Conservation (phyloP, 2,797 vertebrate genomes). For the Lutjanus campechanus region DNA sequence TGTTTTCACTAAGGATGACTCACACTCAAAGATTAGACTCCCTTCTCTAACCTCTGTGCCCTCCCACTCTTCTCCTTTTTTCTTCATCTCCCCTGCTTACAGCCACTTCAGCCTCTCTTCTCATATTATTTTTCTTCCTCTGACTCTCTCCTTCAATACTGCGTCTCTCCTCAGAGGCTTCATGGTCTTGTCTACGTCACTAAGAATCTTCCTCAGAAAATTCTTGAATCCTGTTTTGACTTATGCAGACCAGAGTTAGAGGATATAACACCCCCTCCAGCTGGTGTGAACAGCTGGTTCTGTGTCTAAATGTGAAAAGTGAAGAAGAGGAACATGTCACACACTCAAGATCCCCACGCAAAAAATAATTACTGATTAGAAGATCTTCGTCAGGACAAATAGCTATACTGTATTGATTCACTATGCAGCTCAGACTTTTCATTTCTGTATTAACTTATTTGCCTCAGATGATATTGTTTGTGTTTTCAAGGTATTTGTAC, state of each 20-base stretch:
- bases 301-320: slow-evolving; percentile 35
- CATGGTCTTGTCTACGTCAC: neutral
- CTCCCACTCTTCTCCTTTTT: slow-evolving; percentile 17
- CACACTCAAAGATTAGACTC: slow-evolving; percentile 54
- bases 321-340: slow-evolving; percentile 13
- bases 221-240: neutral
- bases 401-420: slow-evolving; percentile 8
- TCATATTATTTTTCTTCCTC: neutral
- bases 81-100: slow-evolving; percentile 8
- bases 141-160: neutral
- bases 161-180: slow-evolving; percentile 1
- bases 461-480: neutral
- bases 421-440: neutral
- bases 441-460: neutral
- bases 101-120: slow-evolving; percentile 12
- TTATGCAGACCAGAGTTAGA: neutral
- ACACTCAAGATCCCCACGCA: neutral
- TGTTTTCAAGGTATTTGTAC: neutral
- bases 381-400: neutral
- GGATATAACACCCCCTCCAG: slow-evolving; percentile 18
- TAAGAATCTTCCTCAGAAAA: neutral
- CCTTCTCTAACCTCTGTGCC: slow-evolving; percentile 5
- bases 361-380: neutral
- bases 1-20: slow-evolving; percentile 66
- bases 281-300: slow-evolving; percentile 36